Evolutionary conservation across 2,888 invertebrate genomes (phyloP).

Genomic region (Calameuta filiformis): DNA sequence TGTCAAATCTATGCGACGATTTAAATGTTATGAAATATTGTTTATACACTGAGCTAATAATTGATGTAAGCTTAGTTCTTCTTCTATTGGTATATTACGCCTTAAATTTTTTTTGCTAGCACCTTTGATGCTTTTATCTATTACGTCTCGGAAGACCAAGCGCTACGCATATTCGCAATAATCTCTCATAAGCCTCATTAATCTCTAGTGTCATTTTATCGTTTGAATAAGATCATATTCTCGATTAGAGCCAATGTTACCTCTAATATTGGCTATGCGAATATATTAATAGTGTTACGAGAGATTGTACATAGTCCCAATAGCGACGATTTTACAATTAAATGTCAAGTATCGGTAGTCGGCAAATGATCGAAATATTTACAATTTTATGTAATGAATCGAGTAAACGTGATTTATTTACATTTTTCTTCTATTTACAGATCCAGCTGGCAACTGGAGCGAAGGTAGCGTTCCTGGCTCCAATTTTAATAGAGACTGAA

Average conservation of each 20-base stretch:
- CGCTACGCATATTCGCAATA: not conserved
- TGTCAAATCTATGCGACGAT: not conserved
- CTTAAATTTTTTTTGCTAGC: not conserved
- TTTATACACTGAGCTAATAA: not conserved
- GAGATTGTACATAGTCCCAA: not conserved
- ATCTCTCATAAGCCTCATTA: not conserved
- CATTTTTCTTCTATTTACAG: conserved; percentile 43
- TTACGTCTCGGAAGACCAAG: not conserved
- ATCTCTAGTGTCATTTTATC: not conserved
- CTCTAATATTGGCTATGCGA: not conserved
- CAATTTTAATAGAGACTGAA: conserved; percentile 68
- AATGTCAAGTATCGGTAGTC: not conserved
- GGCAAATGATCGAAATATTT: not conserved
- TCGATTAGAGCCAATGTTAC: not conserved
- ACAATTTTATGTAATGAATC: not conserved
- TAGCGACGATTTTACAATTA: not conserved
- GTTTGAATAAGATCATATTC: conserved; percentile 3
- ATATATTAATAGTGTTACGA: not conserved
- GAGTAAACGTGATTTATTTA: not conserved
- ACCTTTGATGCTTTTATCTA: not conserved
- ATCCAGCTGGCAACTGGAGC: conserved; percentile 68
- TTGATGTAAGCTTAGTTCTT: not conserved
- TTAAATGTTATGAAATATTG: not conserved
- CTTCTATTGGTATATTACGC: not conserved
- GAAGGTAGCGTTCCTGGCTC: conserved; percentile 69